These are phyloP conservation scores for Athetis lepigone DNA, from an alignment of 2,888 invertebrate species.

Conservation along the genomic window DNA sequence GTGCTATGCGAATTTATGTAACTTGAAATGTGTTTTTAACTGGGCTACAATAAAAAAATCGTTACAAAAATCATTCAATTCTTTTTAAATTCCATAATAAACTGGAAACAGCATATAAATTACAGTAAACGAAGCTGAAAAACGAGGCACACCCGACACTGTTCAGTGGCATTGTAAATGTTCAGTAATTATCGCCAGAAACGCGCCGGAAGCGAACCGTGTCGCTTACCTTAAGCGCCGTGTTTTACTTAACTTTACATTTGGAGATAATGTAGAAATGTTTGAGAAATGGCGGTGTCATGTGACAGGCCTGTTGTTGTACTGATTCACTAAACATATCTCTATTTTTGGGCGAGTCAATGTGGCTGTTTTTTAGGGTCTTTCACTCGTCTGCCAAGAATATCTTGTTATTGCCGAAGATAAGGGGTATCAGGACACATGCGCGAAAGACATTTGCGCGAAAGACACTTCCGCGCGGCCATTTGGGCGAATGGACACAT, in stretches of 20 bases:
- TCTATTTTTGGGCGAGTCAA: background rate
- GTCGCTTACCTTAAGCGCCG: constrained; percentile 55
- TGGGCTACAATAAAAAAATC: too few species aligned
- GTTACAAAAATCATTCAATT: too few species aligned
- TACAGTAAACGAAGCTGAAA: constrained; percentile 45
- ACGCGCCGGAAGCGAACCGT: constrained; percentile 48
- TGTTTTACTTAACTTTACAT: constrained; percentile 53
- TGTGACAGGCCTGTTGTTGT: background rate
- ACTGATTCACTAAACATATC: background rate
- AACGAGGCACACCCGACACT: constrained; percentile 41
- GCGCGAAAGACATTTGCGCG: too few species aligned
- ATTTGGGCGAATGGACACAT: too few species aligned
- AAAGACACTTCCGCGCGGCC: too few species aligned
- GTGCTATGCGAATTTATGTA: too few species aligned
- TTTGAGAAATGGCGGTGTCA: constrained; percentile 23
- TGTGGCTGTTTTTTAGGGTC: background rate
- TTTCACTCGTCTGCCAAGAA: too few species aligned
- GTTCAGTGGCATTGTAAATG: constrained; percentile 44
- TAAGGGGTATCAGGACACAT: too few species aligned
- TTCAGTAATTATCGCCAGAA: constrained; percentile 58
- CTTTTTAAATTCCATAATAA: constrained; percentile 4
- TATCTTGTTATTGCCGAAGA: too few species aligned
- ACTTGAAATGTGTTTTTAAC: too few species aligned
- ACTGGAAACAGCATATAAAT: constrained; percentile 20
- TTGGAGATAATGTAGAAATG: constrained; percentile 30